Percentiles rank a stretch among this genome's conserved stretches.
These are phyloP conservation scores for Rhagoletis zephyria DNA, from an alignment of 1,140 invertebrate genomes.

Conservation along the genomic window DNA sequence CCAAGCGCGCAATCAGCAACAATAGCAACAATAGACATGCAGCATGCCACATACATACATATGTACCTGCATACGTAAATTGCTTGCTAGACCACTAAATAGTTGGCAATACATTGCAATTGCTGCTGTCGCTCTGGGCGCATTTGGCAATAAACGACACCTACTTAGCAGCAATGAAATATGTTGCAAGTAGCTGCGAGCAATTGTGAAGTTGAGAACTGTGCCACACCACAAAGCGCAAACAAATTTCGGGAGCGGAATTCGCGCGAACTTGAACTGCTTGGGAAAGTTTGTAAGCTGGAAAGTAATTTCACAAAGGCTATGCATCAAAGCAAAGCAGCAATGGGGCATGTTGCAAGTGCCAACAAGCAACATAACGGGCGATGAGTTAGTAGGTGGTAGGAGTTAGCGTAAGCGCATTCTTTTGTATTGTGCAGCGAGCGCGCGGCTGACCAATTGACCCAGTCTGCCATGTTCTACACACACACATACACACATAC, in stretches of 20 bases:
- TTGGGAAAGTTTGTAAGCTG: slow-evolving; percentile 20
- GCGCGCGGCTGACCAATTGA: slow-evolving; percentile 33
- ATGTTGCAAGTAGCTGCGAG: slow-evolving; percentile 47
- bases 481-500: background rate
- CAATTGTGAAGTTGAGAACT: slow-evolving; percentile 11
- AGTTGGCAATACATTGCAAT: slow-evolving; percentile 41
- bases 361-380: background rate
- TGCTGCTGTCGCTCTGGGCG: slow-evolving; percentile 21
- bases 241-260: background rate
- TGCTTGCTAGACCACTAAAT: background rate
- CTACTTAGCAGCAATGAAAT: slow-evolving; percentile 51
- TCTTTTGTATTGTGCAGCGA: too few relatives aligned
- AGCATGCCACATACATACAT: background rate
- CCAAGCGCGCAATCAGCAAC: slow-evolving; percentile 16
- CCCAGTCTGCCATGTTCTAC: slow-evolving; percentile 9
- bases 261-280: slow-evolving; percentile 24
- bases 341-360: slow-evolving; percentile 11
- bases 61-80: background rate
- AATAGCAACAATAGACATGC: background rate
- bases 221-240: background rate
- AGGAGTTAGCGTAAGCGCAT: background rate
- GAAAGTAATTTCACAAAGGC: background rate
- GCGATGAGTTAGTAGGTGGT: background rate
- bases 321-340: background rate
- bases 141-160: slow-evolving; percentile 51